phyloP scores from a whole-genome alignment of 1,140 invertebrate genomes.

The Andrena cerasifolii region DNA sequence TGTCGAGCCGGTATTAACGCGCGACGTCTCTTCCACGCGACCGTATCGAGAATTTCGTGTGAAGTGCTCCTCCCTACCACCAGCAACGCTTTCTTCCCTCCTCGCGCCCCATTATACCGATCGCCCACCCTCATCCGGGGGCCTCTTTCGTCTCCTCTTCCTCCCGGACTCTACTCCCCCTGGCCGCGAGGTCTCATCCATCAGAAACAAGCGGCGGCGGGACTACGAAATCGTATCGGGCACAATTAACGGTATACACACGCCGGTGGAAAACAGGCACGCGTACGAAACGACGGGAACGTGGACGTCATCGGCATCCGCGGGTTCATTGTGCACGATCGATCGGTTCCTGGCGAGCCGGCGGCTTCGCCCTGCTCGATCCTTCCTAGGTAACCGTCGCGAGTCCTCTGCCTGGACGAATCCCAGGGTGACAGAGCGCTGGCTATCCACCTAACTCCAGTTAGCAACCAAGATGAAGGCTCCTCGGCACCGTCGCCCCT shows the following conservation, averaged over 20 bases:
- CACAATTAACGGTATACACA: constrained; percentile 52
- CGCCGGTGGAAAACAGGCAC: constrained; percentile 15
- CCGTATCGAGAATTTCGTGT: constrained; percentile 29
- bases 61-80: constrained; percentile 11
- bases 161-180: neutral
- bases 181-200: neutral
- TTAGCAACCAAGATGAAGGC: too few species aligned
- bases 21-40: constrained; percentile 13
- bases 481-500: too few species aligned
- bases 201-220: too few species aligned
- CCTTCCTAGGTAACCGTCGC: neutral
- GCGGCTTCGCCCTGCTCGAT: neutral
- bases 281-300: constrained; percentile 32
- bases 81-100: neutral
- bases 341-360: neutral
- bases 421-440: too few species aligned
- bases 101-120: neutral
- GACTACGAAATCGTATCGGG: constrained; percentile 44
- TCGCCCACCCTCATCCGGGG: neutral
- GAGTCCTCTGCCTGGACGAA: too few species aligned
- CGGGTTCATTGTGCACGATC: constrained; percentile 35
- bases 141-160: neutral
- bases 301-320: constrained; percentile 12
- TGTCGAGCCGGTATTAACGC: constrained; percentile 31
- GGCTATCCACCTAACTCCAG: too few species aligned